Evolutionary conservation across 1,140 invertebrate species (phyloP), one percentile per base, ranked within the genome.

Genomic region (Bombus consobrinus): DNA sequence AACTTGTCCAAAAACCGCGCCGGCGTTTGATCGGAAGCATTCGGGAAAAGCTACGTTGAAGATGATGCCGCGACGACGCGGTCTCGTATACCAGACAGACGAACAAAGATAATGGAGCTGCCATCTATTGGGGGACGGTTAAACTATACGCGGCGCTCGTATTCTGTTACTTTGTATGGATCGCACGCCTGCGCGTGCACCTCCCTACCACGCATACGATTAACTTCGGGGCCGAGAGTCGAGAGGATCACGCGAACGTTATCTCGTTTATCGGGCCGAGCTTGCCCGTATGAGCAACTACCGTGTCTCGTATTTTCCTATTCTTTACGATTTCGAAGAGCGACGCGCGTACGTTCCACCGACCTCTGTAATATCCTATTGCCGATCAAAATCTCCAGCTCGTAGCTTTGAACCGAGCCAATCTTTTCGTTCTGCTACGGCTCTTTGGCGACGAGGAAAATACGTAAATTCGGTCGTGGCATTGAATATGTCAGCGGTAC

Each of bases 51-150:
- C 6, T 53, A n/a, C 25, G 62, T 66, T 32, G 85, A 22, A 77
- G 18, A 43, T 32, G 71, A 73, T 18, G 15, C 39, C 28, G 39
- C 25, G 37, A 25, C 69, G 25, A 18, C 71, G 22, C 43, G 73
- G 4, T 81, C 64, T 83, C 79, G 68, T 68, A 71, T 72, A 41
- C 39, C 71, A 62, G 74, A 62, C 62, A 53, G 75, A 77, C 88
- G 89, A 91, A 92, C 90, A 94, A 92, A 93, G 93, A 94, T 95
- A 95, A 94, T 94, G 89, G 92, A 94, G 93, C 93, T 93, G 95
- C 94, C 94, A 95, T 95, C 94, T 95, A 91, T 95, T 93, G 95
- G 93, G 78, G 69, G 69, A 87, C 90, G 91, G 81, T 89, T 92
- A 93, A 93, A 95, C 92, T 91, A 93, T 78, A 85, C 87, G 32